A percentile compares a stretch with the other conserved stretches of the same genome.
These are phyloP conservation scores for Hylaea fasciaria DNA, from an alignment of 2,888 invertebrate species.

Conservation along the genomic window DNA sequence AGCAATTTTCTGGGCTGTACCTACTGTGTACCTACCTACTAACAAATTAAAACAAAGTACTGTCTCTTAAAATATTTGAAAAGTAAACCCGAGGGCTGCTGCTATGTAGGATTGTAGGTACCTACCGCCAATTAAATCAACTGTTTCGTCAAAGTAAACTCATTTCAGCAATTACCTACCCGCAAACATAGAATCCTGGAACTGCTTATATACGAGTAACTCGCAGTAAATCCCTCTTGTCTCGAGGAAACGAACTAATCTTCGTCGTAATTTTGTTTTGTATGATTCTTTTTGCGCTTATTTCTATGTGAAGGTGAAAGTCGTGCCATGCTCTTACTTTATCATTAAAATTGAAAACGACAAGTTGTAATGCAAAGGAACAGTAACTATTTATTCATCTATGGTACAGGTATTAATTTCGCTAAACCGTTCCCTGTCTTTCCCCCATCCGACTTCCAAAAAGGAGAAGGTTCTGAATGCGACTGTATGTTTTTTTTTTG, in stretches of 20 bases:
- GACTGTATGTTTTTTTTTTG: too few relatives aligned
- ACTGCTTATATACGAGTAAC: not conserved
- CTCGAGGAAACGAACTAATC: conserved; percentile 1
- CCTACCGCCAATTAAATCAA: not conserved
- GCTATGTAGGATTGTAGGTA: too few relatives aligned
- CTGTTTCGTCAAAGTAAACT: not conserved
- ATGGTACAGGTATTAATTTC: too few relatives aligned
- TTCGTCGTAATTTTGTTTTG: not conserved
- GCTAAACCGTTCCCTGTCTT: too few relatives aligned
- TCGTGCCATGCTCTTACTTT: not conserved
- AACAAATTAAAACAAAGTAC: not conserved
- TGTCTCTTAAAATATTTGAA: too few relatives aligned
- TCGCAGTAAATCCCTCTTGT: not conserved
- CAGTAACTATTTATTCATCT: too few relatives aligned
- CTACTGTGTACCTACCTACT: too few relatives aligned
- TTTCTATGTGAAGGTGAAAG: not conserved
- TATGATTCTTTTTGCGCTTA: not conserved
- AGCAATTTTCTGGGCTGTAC: too few relatives aligned
- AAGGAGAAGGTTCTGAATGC: too few relatives aligned
- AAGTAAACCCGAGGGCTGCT: not conserved
- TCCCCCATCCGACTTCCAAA: too few relatives aligned
- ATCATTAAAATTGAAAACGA: not conserved
- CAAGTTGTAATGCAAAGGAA: too few relatives aligned
- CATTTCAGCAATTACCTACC: not conserved
- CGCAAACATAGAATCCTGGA: not conserved